These are phyloP conservation scores for Monopis laevigella DNA, from an alignment of 2,888 invertebrate species.

Conservation along the genomic window DNA sequence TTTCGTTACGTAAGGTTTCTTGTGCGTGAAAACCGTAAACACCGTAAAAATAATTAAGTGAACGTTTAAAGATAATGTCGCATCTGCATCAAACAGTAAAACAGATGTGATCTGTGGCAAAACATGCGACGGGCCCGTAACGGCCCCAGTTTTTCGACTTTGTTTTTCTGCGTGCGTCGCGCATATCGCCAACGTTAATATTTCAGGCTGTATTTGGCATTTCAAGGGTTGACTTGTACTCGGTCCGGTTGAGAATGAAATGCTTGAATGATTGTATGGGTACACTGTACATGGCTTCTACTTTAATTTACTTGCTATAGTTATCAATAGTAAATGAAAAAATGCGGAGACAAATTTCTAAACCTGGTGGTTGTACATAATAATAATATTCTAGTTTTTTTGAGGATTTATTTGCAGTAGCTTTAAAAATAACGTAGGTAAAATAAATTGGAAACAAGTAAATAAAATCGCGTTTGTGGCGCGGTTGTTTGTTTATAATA, in stretches of 20 bases:
- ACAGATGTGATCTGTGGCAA: constrained; percentile 43
- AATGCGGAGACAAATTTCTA: too few species aligned
- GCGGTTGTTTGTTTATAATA: too few species aligned
- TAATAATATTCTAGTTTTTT: too few species aligned
- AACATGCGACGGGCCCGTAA: constrained; percentile 58
- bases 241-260: constrained; percentile 24
- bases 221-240: constrained; percentile 58
- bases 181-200: constrained; percentile 56
- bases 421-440: too few species aligned
- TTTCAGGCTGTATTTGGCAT: constrained; percentile 47
- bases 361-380: too few species aligned
- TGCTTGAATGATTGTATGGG: constrained; percentile 8
- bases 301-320: neutral
- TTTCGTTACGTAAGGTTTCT: too few species aligned
- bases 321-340: too few species aligned
- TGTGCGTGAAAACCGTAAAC: too few species aligned
- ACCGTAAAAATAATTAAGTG: neutral
- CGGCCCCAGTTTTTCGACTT: constrained; percentile 58
- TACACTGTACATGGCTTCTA: neutral
- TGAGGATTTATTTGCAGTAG: too few species aligned
- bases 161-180: constrained; percentile 58
- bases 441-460: too few species aligned
- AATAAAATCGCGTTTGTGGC: too few species aligned
- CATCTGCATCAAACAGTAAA: constrained; percentile 7
- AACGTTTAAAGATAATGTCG: neutral